Conservation (phyloP, 2,113 vertebrate genomes). For the Neodontobutis hainanensis region DNA sequence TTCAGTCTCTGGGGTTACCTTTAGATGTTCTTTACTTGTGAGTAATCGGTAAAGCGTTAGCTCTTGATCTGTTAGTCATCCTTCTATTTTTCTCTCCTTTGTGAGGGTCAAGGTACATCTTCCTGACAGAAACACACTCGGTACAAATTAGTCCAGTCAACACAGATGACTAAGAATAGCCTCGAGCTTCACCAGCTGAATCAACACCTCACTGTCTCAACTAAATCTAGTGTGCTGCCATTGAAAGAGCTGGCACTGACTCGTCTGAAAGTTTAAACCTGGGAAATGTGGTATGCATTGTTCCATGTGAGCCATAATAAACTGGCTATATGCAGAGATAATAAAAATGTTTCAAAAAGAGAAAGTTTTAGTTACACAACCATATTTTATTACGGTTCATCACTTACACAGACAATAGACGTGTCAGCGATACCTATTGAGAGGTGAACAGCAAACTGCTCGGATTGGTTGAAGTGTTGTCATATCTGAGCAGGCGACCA, state of each 20-base stretch:
- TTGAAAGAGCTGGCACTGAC: too few relatives aligned
- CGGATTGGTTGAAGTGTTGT: conserved; percentile 25
- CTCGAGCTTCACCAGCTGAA: conserved; percentile 14
- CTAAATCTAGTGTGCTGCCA: neutral
- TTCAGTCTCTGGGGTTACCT: too few relatives aligned
- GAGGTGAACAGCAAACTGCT: conserved; percentile 50
- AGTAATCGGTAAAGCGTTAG: too few relatives aligned
- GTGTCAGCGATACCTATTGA: conserved; percentile 59
- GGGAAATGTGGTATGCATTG: too few relatives aligned
- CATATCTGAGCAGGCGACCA: conserved; percentile 7
- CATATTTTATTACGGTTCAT: conserved; percentile 76
- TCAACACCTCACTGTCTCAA: conserved; percentile 5
- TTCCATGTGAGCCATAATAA: too few relatives aligned
- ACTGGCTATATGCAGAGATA: conserved; percentile 7
- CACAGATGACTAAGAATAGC: neutral
- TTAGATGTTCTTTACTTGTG: too few relatives aligned
- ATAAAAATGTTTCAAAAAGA: conserved; percentile 26
- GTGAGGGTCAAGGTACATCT: too few relatives aligned
- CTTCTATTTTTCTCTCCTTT: too few relatives aligned
- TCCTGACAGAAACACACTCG: neutral
- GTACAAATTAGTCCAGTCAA: conserved; percentile 10
- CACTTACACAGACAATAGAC: conserved; percentile 70
- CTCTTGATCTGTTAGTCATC: too few relatives aligned
- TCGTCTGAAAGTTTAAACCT: too few relatives aligned
- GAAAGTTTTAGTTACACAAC: conserved; percentile 65